Percentiles rank a stretch among this genome's conserved stretches.
Evolutionary conservation across 2,113 vertebrate genomes (phyloP).

Genomic region (Gasterosteus nipponicus): DNA sequence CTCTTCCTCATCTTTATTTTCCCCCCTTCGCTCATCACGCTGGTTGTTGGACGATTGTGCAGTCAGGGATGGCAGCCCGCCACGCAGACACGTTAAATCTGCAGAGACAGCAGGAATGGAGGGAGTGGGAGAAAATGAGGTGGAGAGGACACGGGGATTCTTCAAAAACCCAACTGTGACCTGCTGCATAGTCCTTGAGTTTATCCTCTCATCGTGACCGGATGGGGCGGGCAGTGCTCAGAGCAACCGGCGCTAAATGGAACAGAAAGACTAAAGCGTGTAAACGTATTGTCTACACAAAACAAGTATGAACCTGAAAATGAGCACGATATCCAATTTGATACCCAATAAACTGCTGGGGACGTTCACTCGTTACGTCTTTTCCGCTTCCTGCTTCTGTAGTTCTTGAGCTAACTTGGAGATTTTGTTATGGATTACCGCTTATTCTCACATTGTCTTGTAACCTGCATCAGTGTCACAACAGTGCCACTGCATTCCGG

Average conservation of each 20-base stretch:
- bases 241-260: background rate
- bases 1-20: constrained; percentile 44
- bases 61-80: constrained; percentile 5
- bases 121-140: constrained; percentile 12
- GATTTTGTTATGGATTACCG: background rate
- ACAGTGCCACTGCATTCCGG: background rate
- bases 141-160: background rate
- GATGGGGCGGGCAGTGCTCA: background rate
- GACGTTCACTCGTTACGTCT: background rate
- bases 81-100: constrained; percentile 1
- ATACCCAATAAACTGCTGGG: background rate
- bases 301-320: background rate
- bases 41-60: constrained; percentile 22
- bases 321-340: background rate
- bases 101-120: constrained; percentile 22
- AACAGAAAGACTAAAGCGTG: background rate
- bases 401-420: no score
- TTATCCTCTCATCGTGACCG: background rate
- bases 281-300: background rate
- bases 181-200: background rate
- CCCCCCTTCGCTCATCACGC: constrained; percentile 19
- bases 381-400: background rate
- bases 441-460: background rate
- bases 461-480: background rate
- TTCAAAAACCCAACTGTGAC: background rate